Base-by-base conservation (phyloP, 1,140 invertebrate species). In the Pantala flavescens region DNA sequence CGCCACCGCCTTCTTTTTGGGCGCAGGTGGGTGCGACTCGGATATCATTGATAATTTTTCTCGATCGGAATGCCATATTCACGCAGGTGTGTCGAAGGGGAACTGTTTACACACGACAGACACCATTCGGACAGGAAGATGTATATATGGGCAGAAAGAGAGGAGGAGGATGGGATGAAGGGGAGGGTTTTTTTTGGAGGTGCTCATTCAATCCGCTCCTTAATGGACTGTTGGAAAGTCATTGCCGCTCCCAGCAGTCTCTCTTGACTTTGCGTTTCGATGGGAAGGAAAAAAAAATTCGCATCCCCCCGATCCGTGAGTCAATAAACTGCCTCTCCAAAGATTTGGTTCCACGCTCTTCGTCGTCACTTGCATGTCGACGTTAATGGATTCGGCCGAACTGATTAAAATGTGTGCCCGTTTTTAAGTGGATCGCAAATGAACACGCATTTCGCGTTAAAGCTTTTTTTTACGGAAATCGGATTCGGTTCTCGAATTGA, bases 171-270 rank as follows among this genome's bases (percentile, higher is more conserved):
- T 36, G 3, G 3, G 28, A 36, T 5, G 12, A 63, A 63, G 49
- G 49, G 12, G 49, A 12, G n/a, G 49, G 12, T 49, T 11, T 11
- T 49, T 49, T 11, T 49, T 49, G 16, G 12, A 63, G 5, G 14
- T 63, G 49, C 49, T 63, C 49, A 63, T 63, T 63, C 49, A 63
- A 63, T 63, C 49, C n/a, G n/a, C 49, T 63, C 12, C n/a, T 63
- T 63, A 63, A 63, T 63, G 49, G 49, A 63, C 16, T 63, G 49
- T 63, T 7, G 49, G 49, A 63, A 36, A 21, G 49, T 63, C 49
- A 21, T 63, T 21, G 49, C 49, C 49, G 49, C 49, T 63, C 5
- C 49, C 49, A 63, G 2, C 14, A 63, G 28, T 36, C 28, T 36
- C 28, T 36, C 28, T 36, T 36, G 14, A 16, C 49, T 63, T 63